Percentiles rank a stretch among this genome's conserved stretches.
phyloP scores from a whole-genome alignment of 1,140 invertebrate genomes.

The Lordiphosa mommai region DNA sequence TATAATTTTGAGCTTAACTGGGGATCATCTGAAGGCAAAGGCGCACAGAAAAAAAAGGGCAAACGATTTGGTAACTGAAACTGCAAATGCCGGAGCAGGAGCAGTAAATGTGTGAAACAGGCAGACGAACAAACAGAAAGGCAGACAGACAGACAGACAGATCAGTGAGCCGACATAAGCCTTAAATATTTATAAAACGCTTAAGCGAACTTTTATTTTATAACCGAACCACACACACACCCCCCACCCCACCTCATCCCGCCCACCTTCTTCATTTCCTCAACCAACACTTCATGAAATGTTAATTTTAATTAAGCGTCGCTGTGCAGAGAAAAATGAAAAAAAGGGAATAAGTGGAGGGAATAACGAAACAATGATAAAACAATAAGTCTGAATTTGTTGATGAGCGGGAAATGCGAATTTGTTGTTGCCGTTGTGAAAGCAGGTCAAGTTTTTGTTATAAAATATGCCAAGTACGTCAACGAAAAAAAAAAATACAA shows the following conservation, averaged over 20 bases:
- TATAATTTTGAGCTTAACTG: conserved; percentile 58
- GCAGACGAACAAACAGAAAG: neutral
- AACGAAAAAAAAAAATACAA: conserved; percentile 47
- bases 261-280: conserved; percentile 1
- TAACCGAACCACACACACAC: conserved; percentile 6
- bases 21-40: conserved; percentile 29
- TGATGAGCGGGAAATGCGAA: conserved; percentile 25
- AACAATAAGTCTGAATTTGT: conserved; percentile 17
- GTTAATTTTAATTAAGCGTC: conserved; percentile 72
- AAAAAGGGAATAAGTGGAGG: neutral
- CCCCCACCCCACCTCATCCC: neutral
- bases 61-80: conserved; percentile 2
- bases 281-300: conserved; percentile 54
- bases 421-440: conserved; percentile 32
- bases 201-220: conserved; percentile 30
- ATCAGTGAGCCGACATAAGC: conserved; percentile 32
- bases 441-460: conserved; percentile 72
- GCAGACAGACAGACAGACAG: neutral
- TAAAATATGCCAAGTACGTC: conserved; percentile 68
- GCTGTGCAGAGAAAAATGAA: conserved; percentile 22
- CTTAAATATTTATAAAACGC: conserved; percentile 56
- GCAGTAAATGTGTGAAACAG: conserved; percentile 4
- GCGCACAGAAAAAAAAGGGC: neutral
- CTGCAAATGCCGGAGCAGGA: conserved; percentile 5
- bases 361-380: conserved; percentile 39